Evolutionary conservation across 1,140 invertebrate species (phyloP), one percentile per base, ranked within the genome.

Genomic region (Stegodyphus dumicola): DNA sequence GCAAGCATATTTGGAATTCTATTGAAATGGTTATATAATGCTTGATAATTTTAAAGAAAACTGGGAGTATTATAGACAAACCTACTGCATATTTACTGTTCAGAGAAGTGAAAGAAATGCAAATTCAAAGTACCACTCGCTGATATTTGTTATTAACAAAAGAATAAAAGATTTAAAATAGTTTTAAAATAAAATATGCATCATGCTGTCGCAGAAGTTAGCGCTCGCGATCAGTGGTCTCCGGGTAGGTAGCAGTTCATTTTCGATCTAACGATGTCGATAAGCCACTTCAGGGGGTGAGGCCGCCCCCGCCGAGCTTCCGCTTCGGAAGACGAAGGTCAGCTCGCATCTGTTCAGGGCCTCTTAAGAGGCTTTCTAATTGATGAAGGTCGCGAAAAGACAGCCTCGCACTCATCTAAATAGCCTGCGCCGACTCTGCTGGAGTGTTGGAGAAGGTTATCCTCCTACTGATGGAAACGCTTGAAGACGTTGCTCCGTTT

Each of bases 261-360:
- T 67, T 67, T 67, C 15, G 9, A n/a, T 67, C 53, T 73, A 73
- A 73, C 70, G 70, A 73, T 73, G 70, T 73, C 70, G 70, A 73
- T 51, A 73, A 73, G 53, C 70, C 49, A n/a, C 70, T 73, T 52
- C 13, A 51, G 70, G 70, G 70, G 70, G 70, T 73, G 48, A 51
- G 9, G 51, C 13, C 70, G 15, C 70, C 70, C 70, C 70, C 70
- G 70, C 70, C 51, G 70, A 51, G 70, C 70, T 73, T 73, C 70
- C 70, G 70, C 70, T 73, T 73, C 51, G 48, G 53, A 73, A 13
- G 13, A 73, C 33, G 52, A 73, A 73, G 70, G 70, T 73, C 70
- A 73, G 15, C 51, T 51, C 51, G 53, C 70, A 73, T 73, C 70
- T 73, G 70, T 51, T 51, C 33, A 9, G 7, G 67, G 18, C 69